Conservation (phyloP, 2,797 vertebrate genomes). For the Fistularia tabacaria region DNA sequence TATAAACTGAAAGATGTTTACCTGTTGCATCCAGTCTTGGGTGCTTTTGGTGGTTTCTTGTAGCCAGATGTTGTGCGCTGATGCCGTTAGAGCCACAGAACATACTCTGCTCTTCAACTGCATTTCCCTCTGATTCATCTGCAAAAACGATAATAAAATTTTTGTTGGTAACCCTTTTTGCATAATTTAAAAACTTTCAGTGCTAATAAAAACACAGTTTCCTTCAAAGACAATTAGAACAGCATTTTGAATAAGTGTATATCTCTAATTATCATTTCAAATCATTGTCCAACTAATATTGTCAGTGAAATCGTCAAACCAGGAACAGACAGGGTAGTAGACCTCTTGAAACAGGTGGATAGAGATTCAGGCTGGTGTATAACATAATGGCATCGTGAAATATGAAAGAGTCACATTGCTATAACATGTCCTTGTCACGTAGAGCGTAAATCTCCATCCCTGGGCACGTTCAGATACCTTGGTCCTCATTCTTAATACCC, state of each 20-base stretch:
- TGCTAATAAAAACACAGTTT: neutral
- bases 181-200: constrained; percentile 6
- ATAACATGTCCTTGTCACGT: constrained; percentile 69
- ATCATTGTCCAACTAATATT: neutral
- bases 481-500: constrained; percentile 66
- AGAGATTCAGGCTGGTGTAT: constrained; percentile 53
- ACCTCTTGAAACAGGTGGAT: constrained; percentile 36
- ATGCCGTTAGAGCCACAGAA: constrained; percentile 94
- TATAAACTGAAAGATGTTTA: constrained; percentile 33
- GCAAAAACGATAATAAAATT: constrained; percentile 46
- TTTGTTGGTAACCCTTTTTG: constrained; percentile 18
- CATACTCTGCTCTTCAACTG: constrained; percentile 89
- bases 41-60: constrained; percentile 91
- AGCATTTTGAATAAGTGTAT: neutral
- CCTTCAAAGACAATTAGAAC: neutral
- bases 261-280: neutral
- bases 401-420: constrained; percentile 57
- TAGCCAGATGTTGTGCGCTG: constrained; percentile 96
- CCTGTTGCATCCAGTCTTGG: constrained; percentile 97
- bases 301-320: constrained; percentile 14
- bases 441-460: constrained; percentile 65
- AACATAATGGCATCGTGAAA: constrained; percentile 60
- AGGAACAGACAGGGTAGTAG: constrained; percentile 23
- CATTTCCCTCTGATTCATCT: constrained; percentile 95
- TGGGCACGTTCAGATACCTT: constrained; percentile 58